A percentile compares a stretch with the other conserved stretches of the same genome.
These are phyloP conservation scores for Orchestia grillus DNA, from an alignment of 1,140 invertebrate genomes.

Conservation along the genomic window DNA sequence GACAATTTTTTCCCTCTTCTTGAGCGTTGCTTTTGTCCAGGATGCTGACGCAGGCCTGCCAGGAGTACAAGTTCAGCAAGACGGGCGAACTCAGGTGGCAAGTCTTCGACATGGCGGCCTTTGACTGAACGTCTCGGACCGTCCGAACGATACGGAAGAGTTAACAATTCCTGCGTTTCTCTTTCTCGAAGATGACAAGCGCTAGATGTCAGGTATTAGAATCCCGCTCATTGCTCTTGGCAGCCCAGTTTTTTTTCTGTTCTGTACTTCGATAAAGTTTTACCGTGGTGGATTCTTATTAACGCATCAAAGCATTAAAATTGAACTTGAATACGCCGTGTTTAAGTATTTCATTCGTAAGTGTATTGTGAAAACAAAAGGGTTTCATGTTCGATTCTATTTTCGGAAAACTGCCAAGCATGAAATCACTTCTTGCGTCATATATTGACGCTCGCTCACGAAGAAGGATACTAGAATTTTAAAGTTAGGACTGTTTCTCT, in stretches of 20 bases:
- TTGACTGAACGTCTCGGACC: conserved; percentile 51
- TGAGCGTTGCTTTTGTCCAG: conserved; percentile 10
- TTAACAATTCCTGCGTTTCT: neutral
- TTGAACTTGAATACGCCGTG: neutral
- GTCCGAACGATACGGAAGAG: neutral
- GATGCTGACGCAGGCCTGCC: conserved; percentile 65
- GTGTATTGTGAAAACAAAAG: neutral
- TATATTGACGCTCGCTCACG: neutral
- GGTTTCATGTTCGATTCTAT: neutral
- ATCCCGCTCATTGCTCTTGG: neutral
- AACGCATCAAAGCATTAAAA: neutral
- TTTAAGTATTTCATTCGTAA: neutral
- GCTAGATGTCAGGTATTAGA: neutral
- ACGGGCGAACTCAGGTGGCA: conserved; percentile 63
- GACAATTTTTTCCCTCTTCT: too few relatives aligned
- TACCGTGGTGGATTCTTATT: neutral
- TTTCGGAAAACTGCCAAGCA: neutral
- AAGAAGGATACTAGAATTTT: neutral
- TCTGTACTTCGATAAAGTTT: neutral
- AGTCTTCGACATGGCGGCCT: conserved; percentile 64
- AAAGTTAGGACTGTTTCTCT: neutral
- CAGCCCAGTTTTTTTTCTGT: neutral
- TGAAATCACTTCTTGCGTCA: neutral
- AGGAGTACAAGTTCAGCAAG: conserved; percentile 64
- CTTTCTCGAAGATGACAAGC: neutral